phyloP scores from a whole-genome alignment of 2,888 invertebrate species.

The Perithous albicinctus region DNA sequence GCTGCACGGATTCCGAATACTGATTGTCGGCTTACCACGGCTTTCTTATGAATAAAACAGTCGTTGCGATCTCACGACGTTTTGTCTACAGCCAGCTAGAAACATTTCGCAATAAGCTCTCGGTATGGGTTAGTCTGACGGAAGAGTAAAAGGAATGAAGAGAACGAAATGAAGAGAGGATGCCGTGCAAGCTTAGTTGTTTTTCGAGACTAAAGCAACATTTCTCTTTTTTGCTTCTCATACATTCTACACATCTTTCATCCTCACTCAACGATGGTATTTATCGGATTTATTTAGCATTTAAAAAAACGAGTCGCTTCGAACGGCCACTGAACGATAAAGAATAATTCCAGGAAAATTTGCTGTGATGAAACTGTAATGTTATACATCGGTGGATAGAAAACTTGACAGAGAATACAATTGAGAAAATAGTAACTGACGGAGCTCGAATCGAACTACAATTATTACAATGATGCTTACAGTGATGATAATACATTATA shows the following conservation, averaged over 20 bases:
- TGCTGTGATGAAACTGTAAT: not conserved
- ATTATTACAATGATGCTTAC: too few species aligned
- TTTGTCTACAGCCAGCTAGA: slow-evolving; percentile 59
- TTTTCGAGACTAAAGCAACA: slow-evolving; percentile 46
- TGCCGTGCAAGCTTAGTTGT: slow-evolving; percentile 29
- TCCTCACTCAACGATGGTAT: slow-evolving; percentile 37
- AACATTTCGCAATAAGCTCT: slow-evolving; percentile 66
- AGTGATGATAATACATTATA: too few species aligned
- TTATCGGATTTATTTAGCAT: slow-evolving; percentile 48
- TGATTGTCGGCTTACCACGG: slow-evolving; percentile 75
- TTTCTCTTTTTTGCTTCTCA: slow-evolving; percentile 19
- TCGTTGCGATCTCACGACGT: slow-evolving; percentile 62
- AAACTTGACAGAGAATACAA: not conserved
- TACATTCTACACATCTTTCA: slow-evolving; percentile 15
- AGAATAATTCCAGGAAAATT: not conserved
- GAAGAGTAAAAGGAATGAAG: slow-evolving; percentile 4
- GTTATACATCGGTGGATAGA: not conserved
- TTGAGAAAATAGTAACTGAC: not conserved
- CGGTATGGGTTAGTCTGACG: slow-evolving; percentile 16
- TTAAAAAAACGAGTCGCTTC: not conserved
- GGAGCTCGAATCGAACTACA: not conserved
- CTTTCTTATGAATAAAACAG: slow-evolving; percentile 76
- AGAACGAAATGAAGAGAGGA: slow-evolving; percentile 39
- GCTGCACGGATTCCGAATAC: slow-evolving; percentile 74
- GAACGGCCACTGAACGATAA: not conserved